These are phyloP conservation scores for Graptemys geographica DNA, from an alignment of 2,797 vertebrate species.

Conservation along the genomic window DNA sequence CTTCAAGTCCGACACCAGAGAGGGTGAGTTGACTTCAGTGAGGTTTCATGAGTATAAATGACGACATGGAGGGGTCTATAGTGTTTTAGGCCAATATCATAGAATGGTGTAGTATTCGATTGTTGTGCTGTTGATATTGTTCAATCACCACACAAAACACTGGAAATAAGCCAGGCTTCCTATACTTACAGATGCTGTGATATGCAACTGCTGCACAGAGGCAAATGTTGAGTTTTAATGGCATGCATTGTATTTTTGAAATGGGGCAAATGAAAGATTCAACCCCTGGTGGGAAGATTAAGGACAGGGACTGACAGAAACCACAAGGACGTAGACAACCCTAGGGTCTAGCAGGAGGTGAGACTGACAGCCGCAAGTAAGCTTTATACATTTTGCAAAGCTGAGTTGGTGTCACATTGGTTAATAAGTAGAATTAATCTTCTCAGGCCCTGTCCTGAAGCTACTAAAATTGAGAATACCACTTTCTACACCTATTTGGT, in stretches of 20 bases:
- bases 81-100: background rate
- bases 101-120: background rate
- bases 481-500: background rate
- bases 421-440: conserved; percentile 31
- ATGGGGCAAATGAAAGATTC: background rate
- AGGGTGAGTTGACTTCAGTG: background rate
- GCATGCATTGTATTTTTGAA: background rate
- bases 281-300: background rate
- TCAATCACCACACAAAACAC: background rate
- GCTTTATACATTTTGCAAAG: conserved; percentile 27
- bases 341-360: fast-evolving
- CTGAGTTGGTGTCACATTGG: conserved; percentile 38
- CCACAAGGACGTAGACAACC: background rate
- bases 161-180: fast-evolving
- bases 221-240: conserved; percentile 11
- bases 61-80: fast-evolving
- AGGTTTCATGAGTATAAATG: background rate
- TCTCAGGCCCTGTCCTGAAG: background rate
- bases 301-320: conserved; percentile 1
- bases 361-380: conserved; percentile 6
- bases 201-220: background rate
- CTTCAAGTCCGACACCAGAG: background rate
- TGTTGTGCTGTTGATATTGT: no score
- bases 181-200: background rate
- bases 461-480: conserved; percentile 16